These are phyloP conservation scores for Ispidina picta DNA, from an alignment of 2,797 vertebrate genomes.

Conservation along the genomic window DNA sequence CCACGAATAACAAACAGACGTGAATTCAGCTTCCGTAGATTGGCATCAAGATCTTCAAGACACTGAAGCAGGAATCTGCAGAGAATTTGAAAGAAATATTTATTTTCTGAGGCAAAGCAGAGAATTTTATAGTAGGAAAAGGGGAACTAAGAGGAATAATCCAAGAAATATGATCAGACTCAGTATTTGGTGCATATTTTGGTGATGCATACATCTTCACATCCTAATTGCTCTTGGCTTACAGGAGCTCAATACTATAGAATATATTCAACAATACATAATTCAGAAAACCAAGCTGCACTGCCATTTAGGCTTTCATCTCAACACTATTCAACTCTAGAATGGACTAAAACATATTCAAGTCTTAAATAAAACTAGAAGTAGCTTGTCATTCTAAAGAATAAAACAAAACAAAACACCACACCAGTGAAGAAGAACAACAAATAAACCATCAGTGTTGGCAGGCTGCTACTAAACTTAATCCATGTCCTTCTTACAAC, in stretches of 20 bases:
- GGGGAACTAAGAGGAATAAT: neutral
- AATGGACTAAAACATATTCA: neutral
- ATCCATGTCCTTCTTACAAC: neutral
- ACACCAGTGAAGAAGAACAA: neutral
- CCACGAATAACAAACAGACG: conserved; percentile 95
- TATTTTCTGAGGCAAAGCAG: neutral
- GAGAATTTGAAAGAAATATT: neutral
- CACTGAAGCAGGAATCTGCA: conserved; percentile 92
- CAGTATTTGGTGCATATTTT: neutral
- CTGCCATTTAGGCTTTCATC: neutral
- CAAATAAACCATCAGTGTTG: neutral
- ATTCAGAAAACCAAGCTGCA: neutral
- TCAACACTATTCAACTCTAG: neutral
- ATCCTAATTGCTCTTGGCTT: neutral
- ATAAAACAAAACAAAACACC: neutral
- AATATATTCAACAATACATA: neutral
- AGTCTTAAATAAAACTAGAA: neutral
- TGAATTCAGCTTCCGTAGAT: conserved; percentile 92
- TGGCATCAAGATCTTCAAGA: conserved; percentile 93
- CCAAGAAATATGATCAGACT: neutral
- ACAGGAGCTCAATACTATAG: neutral
- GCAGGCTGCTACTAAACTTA: neutral
- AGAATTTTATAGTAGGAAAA: neutral
- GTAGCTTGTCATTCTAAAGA: neutral
- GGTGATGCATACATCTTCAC: neutral